These are phyloP conservation scores for Willisornis vidua DNA, from an alignment of 2,113 vertebrate genomes.

Conservation along the genomic window DNA sequence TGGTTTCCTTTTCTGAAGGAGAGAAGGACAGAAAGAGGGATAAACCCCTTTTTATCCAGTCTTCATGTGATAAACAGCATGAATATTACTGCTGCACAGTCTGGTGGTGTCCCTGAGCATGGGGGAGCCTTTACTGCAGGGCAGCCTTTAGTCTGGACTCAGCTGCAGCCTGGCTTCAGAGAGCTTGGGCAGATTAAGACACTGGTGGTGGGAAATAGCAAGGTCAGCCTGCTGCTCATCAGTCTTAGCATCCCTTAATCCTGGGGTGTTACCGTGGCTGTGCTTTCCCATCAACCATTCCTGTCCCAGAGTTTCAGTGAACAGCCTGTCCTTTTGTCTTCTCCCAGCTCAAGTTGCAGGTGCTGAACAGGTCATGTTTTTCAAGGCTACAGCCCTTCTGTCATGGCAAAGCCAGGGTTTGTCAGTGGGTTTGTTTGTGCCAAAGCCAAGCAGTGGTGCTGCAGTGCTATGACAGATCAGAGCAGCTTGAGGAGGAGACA, in stretches of 20 bases:
- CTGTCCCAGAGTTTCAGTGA: background rate
- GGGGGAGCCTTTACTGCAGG: background rate
- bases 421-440: background rate
- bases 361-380: background rate
- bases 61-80: background rate
- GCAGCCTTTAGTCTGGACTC: background rate
- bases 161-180: background rate
- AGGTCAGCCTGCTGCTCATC: background rate
- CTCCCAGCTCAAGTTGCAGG: background rate
- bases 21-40: background rate
- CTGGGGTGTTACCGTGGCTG: background rate
- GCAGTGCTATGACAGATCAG: background rate
- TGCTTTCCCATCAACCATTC: background rate
- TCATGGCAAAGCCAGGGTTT: background rate
- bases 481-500: background rate
- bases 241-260: background rate
- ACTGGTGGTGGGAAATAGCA: background rate
- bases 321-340: conserved; percentile 31
- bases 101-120: background rate
- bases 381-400: background rate
- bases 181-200: background rate
- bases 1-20: background rate
- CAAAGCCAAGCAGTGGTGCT: background rate
- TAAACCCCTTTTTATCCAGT: background rate
- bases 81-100: background rate